Base-by-base conservation (phyloP, 92 coral and sea anemone genomes). In the Ricordea florida region DNA sequence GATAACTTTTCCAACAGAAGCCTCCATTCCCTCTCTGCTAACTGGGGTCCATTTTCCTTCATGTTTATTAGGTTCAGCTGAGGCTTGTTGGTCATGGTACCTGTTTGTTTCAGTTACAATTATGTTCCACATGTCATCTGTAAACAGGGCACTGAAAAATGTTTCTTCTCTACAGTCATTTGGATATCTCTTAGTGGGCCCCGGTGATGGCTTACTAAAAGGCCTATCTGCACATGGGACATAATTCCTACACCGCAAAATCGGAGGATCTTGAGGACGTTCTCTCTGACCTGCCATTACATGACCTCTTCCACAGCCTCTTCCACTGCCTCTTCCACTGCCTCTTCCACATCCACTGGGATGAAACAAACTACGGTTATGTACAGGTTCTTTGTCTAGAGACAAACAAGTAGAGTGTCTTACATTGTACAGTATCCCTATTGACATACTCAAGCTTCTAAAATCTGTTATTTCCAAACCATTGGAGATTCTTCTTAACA, bases 1-100 rank as follows among this genome's bases (percentile, higher is more conserved):
- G 50, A 76, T 62, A 6, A 42, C 24, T 0, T 49, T 33, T 2
- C 74, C 82, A 27, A 62, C 16, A 49, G 64, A 76, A 0, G 72
- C 30, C 40, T 63, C 4, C 28, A 62, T 62, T 48, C 38, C 82
- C 42, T 34, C 74, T 37, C 3, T 18, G 13, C 59, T 45, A 10
- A 76, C 82, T 25, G 65, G 50, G 6, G 15, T 35, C 66, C 74
- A n/a, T n/a, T n/a, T n/a, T n/a, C n/a, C n/a, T n/a, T n/a, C n/a
- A n/a, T n/a, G n/a, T n/a, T n/a, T n/a, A n/a, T n/a, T n/a, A n/a
- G n/a, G n/a, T n/a, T n/a, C n/a, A n/a, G n/a, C n/a, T n/a, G n/a
- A n/a, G n/a, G n/a, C n/a, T n/a, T n/a, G n/a, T n/a, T n/a, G n/a
- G n/a, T n/a, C n/a, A n/a, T n/a, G n/a, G n/a, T n/a, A n/a, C n/a